A percentile compares a stretch with the other conserved stretches of the same genome.
phyloP scores from a whole-genome alignment of 37 sponge, comb jelly and placozoan genomes.

The Amphimedon queenslandica region DNA sequence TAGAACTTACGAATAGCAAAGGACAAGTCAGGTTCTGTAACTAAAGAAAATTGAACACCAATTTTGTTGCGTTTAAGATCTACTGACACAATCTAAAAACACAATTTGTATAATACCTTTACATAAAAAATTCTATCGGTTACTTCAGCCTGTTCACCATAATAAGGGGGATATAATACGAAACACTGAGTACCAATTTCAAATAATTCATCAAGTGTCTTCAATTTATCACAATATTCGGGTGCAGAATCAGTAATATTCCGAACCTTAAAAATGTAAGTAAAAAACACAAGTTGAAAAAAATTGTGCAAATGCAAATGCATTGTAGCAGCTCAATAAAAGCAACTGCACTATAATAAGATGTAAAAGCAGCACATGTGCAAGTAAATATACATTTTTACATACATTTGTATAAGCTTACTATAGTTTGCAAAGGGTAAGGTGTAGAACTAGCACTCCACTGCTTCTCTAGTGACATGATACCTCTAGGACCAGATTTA shows the following conservation, averaged over 20 bases:
- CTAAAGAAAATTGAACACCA: constrained; percentile 25
- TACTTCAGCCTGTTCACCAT: constrained; percentile 75
- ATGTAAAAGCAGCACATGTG: no score
- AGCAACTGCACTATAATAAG: no score
- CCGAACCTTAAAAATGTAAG: background rate
- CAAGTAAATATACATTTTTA: no score
- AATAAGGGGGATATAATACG: constrained; percentile 42
- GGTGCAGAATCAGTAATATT: constrained; percentile 54
- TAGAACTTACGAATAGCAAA: constrained; percentile 8
- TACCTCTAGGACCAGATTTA: constrained; percentile 26
- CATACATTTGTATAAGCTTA: no score
- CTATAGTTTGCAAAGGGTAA: constrained; percentile 57
- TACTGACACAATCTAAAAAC: constrained; percentile 41
- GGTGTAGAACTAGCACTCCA: constrained; percentile 25
- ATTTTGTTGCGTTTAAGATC: constrained; percentile 29
- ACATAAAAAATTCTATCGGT: constrained; percentile 4
- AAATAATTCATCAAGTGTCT: constrained; percentile 55
- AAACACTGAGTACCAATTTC: constrained; percentile 43
- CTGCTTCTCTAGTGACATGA: constrained; percentile 52
- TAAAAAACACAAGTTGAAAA: no score
- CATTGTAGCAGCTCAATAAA: no score
- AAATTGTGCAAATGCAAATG: no score
- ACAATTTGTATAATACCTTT: background rate
- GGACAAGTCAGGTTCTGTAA: constrained; percentile 33
- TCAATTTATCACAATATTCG: constrained; percentile 20